A percentile compares a stretch with the other conserved stretches of the same genome.
Evolutionary conservation across 2,797 vertebrate genomes (phyloP).

Genomic region (Garrulus glandarius): DNA sequence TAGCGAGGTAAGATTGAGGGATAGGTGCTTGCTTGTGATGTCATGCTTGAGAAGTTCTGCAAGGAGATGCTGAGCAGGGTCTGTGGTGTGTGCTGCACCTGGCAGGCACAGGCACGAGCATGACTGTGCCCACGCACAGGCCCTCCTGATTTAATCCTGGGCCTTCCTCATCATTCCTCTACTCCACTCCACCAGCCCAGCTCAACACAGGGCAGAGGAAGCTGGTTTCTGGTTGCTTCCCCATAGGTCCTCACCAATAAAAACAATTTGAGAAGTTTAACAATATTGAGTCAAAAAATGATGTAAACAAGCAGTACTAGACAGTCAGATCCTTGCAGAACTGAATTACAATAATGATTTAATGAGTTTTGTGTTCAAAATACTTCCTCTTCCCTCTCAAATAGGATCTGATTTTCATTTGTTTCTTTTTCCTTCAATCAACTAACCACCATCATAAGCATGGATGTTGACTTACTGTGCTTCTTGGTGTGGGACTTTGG

Average conservation of each 20-base stretch:
- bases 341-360: not conserved
- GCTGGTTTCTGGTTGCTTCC: not conserved
- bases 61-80: not conserved
- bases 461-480: conserved; percentile 85
- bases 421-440: not conserved
- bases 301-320: not conserved
- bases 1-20: not conserved
- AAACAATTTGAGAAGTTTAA: not conserved
- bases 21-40: not conserved
- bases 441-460: not conserved
- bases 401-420: not conserved
- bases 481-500: conserved; percentile 86
- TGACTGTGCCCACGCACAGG: not conserved
- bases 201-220: not conserved
- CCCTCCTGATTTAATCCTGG: not conserved
- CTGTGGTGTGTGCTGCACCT: not conserved
- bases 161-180: not conserved
- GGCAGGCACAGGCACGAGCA: not conserved
- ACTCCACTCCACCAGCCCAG: not conserved
- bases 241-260: not conserved
- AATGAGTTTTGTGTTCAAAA: not conserved
- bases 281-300: not conserved
- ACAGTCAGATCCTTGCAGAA: not conserved
- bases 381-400: not conserved
- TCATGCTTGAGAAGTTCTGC: rapidly evolving